A percentile compares a stretch with the other conserved stretches of the same genome.
Conservation (phyloP, 2,113 vertebrate species). For the Ondatra zibethicus region DNA sequence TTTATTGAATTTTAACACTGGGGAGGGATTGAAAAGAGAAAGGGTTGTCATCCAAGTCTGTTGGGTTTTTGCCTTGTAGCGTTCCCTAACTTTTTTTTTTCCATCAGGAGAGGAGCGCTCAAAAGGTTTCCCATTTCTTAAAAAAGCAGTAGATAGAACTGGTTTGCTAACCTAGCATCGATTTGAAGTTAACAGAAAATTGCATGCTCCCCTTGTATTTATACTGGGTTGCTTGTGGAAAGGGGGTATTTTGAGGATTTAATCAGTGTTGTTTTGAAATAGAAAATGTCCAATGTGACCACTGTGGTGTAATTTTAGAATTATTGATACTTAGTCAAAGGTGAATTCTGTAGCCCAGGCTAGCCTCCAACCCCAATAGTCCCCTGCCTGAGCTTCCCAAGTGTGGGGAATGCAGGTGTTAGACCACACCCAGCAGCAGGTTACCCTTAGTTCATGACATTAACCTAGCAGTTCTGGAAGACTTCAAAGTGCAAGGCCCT, state of each 20-base stretch:
- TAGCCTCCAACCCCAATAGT: background rate
- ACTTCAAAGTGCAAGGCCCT: background rate
- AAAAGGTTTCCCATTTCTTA: background rate
- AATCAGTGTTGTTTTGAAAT: background rate
- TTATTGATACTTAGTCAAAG: background rate
- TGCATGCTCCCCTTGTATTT: background rate
- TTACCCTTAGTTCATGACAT: background rate
- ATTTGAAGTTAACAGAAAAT: background rate
- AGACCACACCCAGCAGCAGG: background rate
- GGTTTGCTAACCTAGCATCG: background rate
- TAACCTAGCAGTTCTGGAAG: background rate
- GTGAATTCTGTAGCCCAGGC: background rate
- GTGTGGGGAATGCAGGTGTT: background rate
- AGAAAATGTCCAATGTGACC: background rate
- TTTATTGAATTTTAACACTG: background rate
- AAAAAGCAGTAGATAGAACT: background rate
- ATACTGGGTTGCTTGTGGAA: background rate
- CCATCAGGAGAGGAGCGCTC: background rate
- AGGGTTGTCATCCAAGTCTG: background rate
- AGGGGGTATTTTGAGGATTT: background rate
- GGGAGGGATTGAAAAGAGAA: background rate
- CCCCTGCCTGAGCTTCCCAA: background rate
- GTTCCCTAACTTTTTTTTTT: background rate
- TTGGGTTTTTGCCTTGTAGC: background rate
- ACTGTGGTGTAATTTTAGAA: slow-evolving; percentile 2